Base-by-base conservation (phyloP, 2,797 vertebrate genomes). In the Oreochromis mossambicus region DNA sequence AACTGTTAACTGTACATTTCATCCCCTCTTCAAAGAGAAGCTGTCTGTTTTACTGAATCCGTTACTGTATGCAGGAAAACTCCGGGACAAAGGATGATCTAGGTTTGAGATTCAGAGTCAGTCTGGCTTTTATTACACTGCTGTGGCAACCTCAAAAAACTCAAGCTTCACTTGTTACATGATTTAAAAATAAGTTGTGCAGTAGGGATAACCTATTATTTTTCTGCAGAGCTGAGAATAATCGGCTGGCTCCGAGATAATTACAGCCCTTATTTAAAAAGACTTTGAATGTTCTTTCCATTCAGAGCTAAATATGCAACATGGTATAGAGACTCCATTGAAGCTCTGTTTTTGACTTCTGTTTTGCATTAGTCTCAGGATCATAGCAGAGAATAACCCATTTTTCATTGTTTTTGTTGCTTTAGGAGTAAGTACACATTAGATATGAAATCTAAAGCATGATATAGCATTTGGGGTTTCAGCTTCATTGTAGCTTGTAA, bases 231-330 rank as follows among this genome's bases (percentile, higher is more conserved):
- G 88, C 86, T 85, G 84, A 87, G 86, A 91, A 92, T 89, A 91
- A 92, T 91, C 78, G 77, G 26, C 83, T 48, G 83, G 82, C 88
- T 90, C 75, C 15, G 6, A 83, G 80, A 94, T 95, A 95, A 95
- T 95, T 94, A 93, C 86, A 93, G 83, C 46, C 80, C 77, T 92
- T 83, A 80, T 87, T 88, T 87, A 83, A 88, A 84, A 34, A 61
- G 56, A 61, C 56, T 76, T 80, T 88, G 56, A 85, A 78, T 79
- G 91, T 92, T 93, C 86, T 89, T 84, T 94, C 89, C 83, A 91
- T 78, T 19, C 77, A 13, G 70, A 79, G 79, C 87, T 91, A 92
- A 79, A 89, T 91, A 91, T 90, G 89, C 78, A 87, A 61, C 81
- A 63, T 79, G 73, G 63, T 61, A 78, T 86, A 84, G 82, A 86